A percentile compares a stretch with the other conserved stretches of the same genome.
Evolutionary conservation across 64 coral and sea anemone species (phyloP).

Genomic region (Actinia tenebrosa): DNA sequence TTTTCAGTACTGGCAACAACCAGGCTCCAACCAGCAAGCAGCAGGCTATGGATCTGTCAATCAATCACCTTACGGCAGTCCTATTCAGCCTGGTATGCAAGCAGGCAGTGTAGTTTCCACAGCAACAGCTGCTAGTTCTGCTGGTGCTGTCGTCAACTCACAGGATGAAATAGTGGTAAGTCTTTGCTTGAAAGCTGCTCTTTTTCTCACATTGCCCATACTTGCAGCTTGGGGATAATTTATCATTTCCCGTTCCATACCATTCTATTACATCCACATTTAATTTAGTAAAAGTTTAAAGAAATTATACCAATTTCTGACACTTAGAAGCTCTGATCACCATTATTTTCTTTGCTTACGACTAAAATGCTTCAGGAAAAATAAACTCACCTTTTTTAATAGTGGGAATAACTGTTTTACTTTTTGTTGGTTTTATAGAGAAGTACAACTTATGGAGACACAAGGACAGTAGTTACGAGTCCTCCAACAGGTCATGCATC

Average conservation of each 20-base stretch:
- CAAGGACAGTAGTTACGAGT: conserved; percentile 23
- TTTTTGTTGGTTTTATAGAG: conserved; percentile 27
- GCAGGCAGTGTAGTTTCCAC: conserved; percentile 53
- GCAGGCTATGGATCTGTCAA: conserved; percentile 27
- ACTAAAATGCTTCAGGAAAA: no score
- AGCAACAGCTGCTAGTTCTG: conserved; percentile 44
- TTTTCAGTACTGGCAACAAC: conserved; percentile 2
- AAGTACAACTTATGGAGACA: conserved; percentile 28
- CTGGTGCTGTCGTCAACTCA: conserved; percentile 50
- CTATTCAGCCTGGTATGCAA: conserved; percentile 30
- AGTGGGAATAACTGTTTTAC: not conserved
- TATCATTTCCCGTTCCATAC: no score
- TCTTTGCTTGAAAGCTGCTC: not conserved
- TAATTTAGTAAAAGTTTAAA: no score
- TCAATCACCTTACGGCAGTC: conserved; percentile 54
- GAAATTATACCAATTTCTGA: no score
- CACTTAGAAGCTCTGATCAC: no score
- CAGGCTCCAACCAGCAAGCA: conserved; percentile 14
- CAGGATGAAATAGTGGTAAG: conserved; percentile 50
- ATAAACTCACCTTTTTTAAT: no score
- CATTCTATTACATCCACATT: no score
- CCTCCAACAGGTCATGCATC: conserved; percentile 34
- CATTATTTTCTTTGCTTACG: no score
- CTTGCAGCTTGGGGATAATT: no score
- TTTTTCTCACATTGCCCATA: no score